Evolutionary conservation across 2,113 vertebrate genomes (phyloP).

Genomic region (Melanocharis versteri): DNA sequence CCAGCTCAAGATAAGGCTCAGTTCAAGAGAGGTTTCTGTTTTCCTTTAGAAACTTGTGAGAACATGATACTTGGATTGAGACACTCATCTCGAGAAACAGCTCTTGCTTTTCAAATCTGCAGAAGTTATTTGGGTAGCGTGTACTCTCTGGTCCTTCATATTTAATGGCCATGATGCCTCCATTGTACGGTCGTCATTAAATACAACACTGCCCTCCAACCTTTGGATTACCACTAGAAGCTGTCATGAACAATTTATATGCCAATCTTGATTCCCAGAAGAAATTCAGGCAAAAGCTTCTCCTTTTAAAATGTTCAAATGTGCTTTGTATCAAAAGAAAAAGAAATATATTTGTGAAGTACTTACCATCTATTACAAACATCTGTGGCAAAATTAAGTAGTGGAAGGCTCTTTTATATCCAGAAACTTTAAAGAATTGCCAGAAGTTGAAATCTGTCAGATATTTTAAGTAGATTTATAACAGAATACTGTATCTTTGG

Average conservation of each 20-base stretch:
- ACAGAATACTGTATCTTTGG: not conserved
- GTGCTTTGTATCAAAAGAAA: not conserved
- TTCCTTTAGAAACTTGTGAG: not conserved
- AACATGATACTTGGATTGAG: not conserved
- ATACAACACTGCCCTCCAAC: not conserved
- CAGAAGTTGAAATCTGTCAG: not conserved
- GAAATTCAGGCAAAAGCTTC: not conserved
- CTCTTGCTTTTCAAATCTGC: slow-evolving; percentile 30
- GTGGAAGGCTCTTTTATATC: not conserved
- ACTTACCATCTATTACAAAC: not conserved
- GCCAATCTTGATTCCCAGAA: not conserved
- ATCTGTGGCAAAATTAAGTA: not conserved
- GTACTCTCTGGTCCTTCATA: not conserved
- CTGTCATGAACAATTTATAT: not conserved
- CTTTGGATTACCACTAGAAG: slow-evolving; percentile 9
- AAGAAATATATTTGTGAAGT: not conserved
- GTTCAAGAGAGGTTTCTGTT: not conserved
- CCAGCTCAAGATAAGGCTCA: not conserved
- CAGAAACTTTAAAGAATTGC: slow-evolving; percentile 1
- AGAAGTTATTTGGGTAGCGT: not conserved
- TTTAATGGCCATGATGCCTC: not conserved
- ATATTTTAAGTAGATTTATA: slow-evolving; percentile 2
- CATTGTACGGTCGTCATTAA: not conserved
- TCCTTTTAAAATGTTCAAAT: not conserved
- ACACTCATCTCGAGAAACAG: not conserved